A percentile compares a stretch with the other conserved stretches of the same genome.
Evolutionary conservation across 2,113 vertebrate species (phyloP).

Genomic region (Channa argus): DNA sequence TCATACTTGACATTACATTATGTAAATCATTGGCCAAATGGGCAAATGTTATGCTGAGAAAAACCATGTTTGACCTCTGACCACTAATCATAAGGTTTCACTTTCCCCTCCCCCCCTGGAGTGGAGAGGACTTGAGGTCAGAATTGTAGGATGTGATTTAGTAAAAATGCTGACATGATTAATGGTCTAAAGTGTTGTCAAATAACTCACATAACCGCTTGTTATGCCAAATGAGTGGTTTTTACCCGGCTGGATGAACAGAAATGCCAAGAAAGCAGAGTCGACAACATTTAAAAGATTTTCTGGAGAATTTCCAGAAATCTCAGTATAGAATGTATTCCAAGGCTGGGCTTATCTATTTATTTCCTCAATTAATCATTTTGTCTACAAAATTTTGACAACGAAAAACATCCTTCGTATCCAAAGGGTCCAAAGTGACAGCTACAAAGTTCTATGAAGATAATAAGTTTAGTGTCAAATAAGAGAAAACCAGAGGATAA

Average conservation of each 20-base stretch:
- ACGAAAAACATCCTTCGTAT: no score
- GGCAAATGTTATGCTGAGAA: background rate
- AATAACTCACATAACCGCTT: conserved; percentile 12
- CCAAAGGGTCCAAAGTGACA: no score
- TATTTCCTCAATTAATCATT: no score
- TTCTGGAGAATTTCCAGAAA: no score
- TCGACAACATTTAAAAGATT: no score
- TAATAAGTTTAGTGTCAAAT: no score
- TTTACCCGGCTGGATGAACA: background rate
- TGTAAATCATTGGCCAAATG: conserved; percentile 32
- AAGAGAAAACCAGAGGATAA: no score
- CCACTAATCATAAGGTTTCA: background rate
- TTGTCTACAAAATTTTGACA: no score
- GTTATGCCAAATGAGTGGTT: background rate
- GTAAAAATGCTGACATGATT: background rate
- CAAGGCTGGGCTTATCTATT: no score
- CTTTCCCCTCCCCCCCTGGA: background rate
- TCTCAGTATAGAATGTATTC: no score
- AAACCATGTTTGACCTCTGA: conserved; percentile 9
- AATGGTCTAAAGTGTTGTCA: background rate
- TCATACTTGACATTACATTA: conserved; percentile 29
- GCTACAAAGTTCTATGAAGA: no score
- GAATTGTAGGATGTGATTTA: background rate
- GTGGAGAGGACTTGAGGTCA: conserved; percentile 10
- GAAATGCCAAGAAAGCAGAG: no score